Conservation (phyloP, 2,888 invertebrate genomes). For the Corbicula japonica region DNA sequence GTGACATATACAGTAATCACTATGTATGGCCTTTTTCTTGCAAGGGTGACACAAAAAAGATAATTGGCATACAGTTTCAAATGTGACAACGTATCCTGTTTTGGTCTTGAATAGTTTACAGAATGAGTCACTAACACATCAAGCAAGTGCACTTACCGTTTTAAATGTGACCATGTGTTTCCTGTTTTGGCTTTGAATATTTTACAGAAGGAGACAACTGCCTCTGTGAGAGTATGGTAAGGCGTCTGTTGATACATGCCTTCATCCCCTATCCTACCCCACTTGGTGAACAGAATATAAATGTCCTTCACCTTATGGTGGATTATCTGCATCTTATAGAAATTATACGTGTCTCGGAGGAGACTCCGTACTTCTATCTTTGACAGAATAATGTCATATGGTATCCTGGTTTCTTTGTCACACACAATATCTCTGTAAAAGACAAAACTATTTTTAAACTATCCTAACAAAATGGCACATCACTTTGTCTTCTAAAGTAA, state of each 20-base stretch:
- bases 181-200: constrained; percentile 88
- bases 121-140: not conserved
- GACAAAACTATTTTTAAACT: not conserved
- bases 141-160: constrained; percentile 79
- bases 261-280: constrained; percentile 88
- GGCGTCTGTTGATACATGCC: constrained; percentile 88
- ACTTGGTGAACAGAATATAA: constrained; percentile 88
- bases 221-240: constrained; percentile 86
- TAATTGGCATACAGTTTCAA: too few species aligned
- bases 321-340: constrained; percentile 88
- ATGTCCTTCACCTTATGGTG: constrained; percentile 86
- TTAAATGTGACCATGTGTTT: constrained; percentile 87
- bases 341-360: constrained; percentile 88
- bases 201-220: constrained; percentile 87
- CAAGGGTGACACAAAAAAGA: too few species aligned
- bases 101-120: not conserved
- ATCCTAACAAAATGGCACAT: too few species aligned
- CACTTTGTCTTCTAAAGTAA: too few species aligned
- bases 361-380: constrained; percentile 87
- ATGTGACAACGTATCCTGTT: not conserved
- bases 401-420: constrained; percentile 83
- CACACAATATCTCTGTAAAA: constrained; percentile 85
- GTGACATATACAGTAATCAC: too few species aligned
- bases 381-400: constrained; percentile 87
- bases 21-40: too few species aligned